Evolutionary conservation across 2,113 vertebrate species (phyloP), one percentile per base, ranked within the genome.

Genomic region (Rhinoderma darwinii): DNA sequence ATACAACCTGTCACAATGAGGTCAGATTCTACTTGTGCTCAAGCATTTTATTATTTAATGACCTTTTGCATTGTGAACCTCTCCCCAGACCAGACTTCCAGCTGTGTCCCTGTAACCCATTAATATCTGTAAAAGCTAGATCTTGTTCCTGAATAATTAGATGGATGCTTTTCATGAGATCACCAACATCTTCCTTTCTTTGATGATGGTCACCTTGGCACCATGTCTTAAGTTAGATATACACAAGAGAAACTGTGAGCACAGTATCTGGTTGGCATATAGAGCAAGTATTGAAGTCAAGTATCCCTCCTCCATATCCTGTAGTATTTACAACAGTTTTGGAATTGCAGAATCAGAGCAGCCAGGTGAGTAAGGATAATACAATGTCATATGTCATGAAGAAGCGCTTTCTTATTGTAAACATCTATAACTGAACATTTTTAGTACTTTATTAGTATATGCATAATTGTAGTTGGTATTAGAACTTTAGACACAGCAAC

Each of bases 111-210:
- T 74, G 51, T 9, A 61, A 27, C 50, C 32, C n/a, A 81, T 87
- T 41, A 86, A 86, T 86, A 72, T 56, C 35, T 74, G 68, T 44
- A 87, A 78, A 86, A 72, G 86, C 83, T 1, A 22, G 90, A 88
- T 92, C 89, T 88, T 82, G 88, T 91, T 91, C 86, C 88, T 41
- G 81, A 89, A 90, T 88, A 91, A 91, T 90, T 79, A 89, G 90
- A 88, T 78, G 89, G 87, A 35, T 0, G 35, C 14, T 39, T 0
- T 2, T 15, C 0, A 12, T 37, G n/a, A 80, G 88, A 82, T 30
- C 89, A 87, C 83, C 59, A 54, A 43, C 35, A 79, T 66, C 79
- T 66, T 82, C 15, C 56, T 18, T 14, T 41, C 15, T 81, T 27
- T 61, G 35, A 63, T 35, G 44, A 77, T 56, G 75, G 76, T 70